phyloP scores from a whole-genome alignment of 2,797 vertebrate genomes.

The Falco peregrinus region DNA sequence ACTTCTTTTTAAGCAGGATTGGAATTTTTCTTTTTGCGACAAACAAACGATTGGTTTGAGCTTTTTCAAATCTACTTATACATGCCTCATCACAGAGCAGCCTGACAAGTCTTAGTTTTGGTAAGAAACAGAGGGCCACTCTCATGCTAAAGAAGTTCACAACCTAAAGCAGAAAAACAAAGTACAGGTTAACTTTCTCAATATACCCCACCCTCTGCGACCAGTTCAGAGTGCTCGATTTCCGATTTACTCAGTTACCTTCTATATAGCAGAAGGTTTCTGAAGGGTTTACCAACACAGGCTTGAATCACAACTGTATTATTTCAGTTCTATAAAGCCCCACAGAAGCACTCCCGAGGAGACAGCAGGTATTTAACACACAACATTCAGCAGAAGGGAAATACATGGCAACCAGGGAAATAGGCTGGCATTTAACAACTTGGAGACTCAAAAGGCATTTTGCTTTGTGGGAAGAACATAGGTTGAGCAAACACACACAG shows the following conservation, averaged over 20 bases:
- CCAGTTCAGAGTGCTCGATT: not conserved
- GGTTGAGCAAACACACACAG: not conserved
- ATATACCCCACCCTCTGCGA: not conserved
- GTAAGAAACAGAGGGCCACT: not conserved
- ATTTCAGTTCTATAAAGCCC: not conserved
- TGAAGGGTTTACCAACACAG: not conserved
- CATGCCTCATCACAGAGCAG: fast-evolving
- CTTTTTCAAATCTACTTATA: not conserved
- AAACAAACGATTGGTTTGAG: not conserved
- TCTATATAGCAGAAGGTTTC: not conserved
- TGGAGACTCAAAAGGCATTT: not conserved
- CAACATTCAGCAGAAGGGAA: conserved; percentile 6
- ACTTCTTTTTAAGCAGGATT: not conserved
- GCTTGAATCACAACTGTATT: not conserved
- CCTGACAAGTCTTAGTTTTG: not conserved
- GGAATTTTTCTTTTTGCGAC: not conserved
- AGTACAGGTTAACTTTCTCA: not conserved
- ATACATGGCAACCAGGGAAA: not conserved
- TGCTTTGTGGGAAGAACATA: not conserved
- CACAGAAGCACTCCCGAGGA: not conserved
- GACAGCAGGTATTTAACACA: not conserved
- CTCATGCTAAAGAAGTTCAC: not conserved
- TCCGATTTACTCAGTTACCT: not conserved
- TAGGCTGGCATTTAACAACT: not conserved
- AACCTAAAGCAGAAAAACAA: not conserved